phyloP scores from a whole-genome alignment of 2,888 invertebrate genomes.

The Agapostemon virescens region DNA sequence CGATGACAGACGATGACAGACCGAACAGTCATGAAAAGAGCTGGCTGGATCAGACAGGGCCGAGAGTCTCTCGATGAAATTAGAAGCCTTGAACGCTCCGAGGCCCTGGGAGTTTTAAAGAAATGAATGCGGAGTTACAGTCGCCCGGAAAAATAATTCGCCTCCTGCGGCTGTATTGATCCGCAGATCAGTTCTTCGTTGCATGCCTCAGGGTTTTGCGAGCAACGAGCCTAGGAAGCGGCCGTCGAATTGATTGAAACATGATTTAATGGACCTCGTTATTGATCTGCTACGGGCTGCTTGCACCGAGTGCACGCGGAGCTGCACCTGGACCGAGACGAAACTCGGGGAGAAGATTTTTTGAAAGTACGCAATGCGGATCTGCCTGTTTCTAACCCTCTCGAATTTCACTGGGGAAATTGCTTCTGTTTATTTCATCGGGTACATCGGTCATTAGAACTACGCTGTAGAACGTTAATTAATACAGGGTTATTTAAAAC shows the following conservation, averaged over 20 bases:
- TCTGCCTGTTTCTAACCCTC: not conserved
- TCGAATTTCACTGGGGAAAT: not conserved
- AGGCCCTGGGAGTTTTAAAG: not conserved
- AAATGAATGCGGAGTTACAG: not conserved
- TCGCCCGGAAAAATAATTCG: not conserved
- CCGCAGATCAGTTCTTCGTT: not conserved
- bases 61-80: not conserved
- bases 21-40: not conserved
- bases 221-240: not conserved
- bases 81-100: not conserved
- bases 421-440: not conserved
- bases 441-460: not conserved
- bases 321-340: not conserved
- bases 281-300: not conserved
- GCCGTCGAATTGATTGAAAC: slow-evolving; percentile 1
- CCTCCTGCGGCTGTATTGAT: not conserved
- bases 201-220: not conserved
- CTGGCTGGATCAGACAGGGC: not conserved
- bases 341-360: not conserved
- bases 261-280: slow-evolving; percentile 5
- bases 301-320: not conserved
- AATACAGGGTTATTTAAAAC: too few species aligned
- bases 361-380: not conserved
- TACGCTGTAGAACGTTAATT: too few species aligned
- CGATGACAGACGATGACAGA: not conserved